Evolutionary conservation across 2,888 invertebrate genomes (phyloP), one percentile per base, ranked within the genome.

Genomic region (Clitarchus hookeri): DNA sequence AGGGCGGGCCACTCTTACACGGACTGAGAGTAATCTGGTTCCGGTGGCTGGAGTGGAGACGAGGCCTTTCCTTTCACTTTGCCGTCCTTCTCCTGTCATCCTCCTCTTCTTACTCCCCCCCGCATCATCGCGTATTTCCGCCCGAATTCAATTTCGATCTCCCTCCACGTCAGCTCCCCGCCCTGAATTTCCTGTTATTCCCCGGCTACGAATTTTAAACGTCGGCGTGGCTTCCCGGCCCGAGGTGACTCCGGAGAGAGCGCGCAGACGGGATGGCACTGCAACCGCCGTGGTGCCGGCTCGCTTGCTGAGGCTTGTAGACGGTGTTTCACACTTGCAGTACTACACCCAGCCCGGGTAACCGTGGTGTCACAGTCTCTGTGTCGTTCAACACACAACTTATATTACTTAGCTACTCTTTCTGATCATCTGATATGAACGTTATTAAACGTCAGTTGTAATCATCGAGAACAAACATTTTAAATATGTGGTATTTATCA

Each of bases 41-140:
- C 65, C 65, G 8, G 8, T 8, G 65, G 65, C 19, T n/a, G 19
- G 65, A n/a, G 23, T 8, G 65, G 65, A 11, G 65, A 65, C 65
- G 65, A 65, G 65, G 16, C n/a, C n/a, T 6, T n/a, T 65, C 8
- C 1, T n/a, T 65, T 65, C 65, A n/a, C 65, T 65, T 65, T 8
- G 23, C 65, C 65, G 23, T 65, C 48, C 16, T 16, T 48, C 48
- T 16, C 48, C 65, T 23, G 23, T 65, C 65, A 6, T 19, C 23
- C 65, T 16, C n/a, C 65, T 65, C n/a, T n/a, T 65, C 53, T 53
- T 19, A 2, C 19, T 2, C 53, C 53, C 23, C n/a, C n/a, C 65
- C n/a, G 65, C 65, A 65, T 65, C 65, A 65, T 65, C 65, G 65
- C 65, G 65, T 65, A 65, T 65, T 65, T 65, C 65, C 65, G 65